Conservation (phyloP, 2,797 vertebrate genomes). For the Carapus acus region DNA sequence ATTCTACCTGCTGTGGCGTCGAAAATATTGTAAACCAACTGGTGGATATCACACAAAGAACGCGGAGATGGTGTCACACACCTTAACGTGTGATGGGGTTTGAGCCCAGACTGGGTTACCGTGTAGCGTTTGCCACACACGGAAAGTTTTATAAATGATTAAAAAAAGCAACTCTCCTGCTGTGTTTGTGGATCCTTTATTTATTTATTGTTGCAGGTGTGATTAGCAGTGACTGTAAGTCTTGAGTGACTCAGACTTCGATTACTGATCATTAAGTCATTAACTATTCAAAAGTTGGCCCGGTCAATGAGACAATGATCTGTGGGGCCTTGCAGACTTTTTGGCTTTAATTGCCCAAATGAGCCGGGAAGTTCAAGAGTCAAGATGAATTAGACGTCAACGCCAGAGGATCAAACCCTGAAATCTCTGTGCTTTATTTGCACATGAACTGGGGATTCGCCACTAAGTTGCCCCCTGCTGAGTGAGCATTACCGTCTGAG, state of each 20-base stretch:
- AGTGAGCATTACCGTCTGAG: constrained; percentile 3
- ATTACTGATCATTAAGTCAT: too few relatives aligned
- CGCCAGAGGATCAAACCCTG: constrained; percentile 13
- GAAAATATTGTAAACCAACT: constrained; percentile 42
- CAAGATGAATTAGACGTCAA: constrained; percentile 14
- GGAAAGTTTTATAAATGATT: too few relatives aligned
- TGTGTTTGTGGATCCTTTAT: too few relatives aligned
- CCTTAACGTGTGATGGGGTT: constrained; percentile 26
- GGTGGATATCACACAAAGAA: constrained; percentile 47
- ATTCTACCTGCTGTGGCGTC: constrained; percentile 19
- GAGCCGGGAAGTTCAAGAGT: constrained; percentile 20
- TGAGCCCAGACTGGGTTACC: too few relatives aligned
- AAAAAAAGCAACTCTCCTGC: too few relatives aligned
- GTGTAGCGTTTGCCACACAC: too few relatives aligned
- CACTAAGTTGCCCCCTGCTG: constrained; percentile 9
- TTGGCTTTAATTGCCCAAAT: constrained; percentile 30
- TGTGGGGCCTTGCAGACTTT: constrained; percentile 36
- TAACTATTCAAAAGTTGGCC: too few relatives aligned
- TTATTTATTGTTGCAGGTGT: too few relatives aligned
- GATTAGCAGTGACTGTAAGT: too few relatives aligned
- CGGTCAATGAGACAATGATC: constrained; percentile 19
- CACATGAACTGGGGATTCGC: neutral
- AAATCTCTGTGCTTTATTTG: constrained; percentile 17
- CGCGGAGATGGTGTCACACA: constrained; percentile 31
- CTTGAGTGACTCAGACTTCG: too few relatives aligned